Percentiles rank a stretch among this genome's conserved stretches.
Evolutionary conservation across 2,797 vertebrate species (phyloP).

Genomic region (Acanthurus lineatus): DNA sequence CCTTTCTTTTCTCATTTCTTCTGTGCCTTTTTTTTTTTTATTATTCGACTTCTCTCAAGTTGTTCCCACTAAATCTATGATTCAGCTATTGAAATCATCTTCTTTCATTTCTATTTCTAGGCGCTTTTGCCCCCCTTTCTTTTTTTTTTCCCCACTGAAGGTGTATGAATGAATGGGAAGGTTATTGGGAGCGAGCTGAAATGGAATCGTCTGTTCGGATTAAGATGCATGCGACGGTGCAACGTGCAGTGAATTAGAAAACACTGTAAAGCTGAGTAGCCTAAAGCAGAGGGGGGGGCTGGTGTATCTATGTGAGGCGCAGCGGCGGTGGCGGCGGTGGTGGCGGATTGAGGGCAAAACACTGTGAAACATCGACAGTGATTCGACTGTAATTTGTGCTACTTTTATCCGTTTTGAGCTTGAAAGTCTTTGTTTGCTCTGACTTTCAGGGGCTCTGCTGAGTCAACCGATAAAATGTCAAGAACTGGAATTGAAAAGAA

Average conservation of each 20-base stretch:
- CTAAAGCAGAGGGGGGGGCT: neutral
- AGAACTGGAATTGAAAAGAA: constrained; percentile 53
- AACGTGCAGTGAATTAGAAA: constrained; percentile 72
- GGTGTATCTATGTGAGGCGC: constrained; percentile 19
- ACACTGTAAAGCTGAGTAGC: constrained; percentile 37
- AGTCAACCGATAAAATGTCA: constrained; percentile 61
- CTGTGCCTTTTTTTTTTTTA: constrained; percentile 1
- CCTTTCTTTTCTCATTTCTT: constrained; percentile 41
- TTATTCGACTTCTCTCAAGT: constrained; percentile 39
- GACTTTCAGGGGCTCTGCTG: constrained; percentile 36
- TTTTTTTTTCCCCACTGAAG: constrained; percentile 48
- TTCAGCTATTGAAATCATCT: constrained; percentile 67
- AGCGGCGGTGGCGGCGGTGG: no score
- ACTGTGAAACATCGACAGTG: constrained; percentile 56
- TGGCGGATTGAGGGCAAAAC: constrained; percentile 53
- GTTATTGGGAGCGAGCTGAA: constrained; percentile 70
- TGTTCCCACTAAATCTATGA: constrained; percentile 62
- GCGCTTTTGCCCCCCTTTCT: constrained; percentile 41
- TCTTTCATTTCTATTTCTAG: constrained; percentile 71
- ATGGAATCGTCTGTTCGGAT: constrained; percentile 80
- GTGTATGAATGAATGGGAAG: constrained; percentile 65
- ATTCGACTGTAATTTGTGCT: constrained; percentile 53
- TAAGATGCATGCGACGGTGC: constrained; percentile 68
- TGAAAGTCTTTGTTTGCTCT: constrained; percentile 55
- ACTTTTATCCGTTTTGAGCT: constrained; percentile 50